These are phyloP conservation scores for Podarcis raffonei DNA, from an alignment of 2,113 vertebrate species.

Conservation along the genomic window DNA sequence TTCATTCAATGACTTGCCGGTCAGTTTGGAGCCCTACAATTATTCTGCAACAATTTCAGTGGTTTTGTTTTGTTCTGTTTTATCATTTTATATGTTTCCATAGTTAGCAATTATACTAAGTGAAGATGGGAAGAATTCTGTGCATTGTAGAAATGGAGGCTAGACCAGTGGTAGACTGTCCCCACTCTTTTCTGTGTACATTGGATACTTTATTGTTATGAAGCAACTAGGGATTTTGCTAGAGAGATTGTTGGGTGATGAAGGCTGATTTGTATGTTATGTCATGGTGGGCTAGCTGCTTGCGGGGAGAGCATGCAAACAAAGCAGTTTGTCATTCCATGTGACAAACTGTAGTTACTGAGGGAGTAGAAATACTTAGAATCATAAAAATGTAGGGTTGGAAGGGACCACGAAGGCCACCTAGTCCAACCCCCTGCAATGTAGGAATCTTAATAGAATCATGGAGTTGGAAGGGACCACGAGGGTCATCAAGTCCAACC, in stretches of 20 bases:
- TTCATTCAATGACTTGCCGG: neutral
- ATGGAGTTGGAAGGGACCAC: too few relatives aligned
- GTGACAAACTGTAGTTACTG: neutral
- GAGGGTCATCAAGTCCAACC: too few relatives aligned
- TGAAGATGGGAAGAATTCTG: neutral
- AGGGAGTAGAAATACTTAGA: neutral
- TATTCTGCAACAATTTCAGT: neutral
- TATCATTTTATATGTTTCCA: constrained; percentile 1
- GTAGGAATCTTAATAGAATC: too few relatives aligned
- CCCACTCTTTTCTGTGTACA: neutral
- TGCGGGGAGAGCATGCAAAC: neutral
- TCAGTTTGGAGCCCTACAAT: neutral
- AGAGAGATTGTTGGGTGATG: neutral
- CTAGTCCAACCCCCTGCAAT: too few relatives aligned
- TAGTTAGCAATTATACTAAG: neutral
- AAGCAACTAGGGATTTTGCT: neutral
- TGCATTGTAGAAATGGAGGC: neutral
- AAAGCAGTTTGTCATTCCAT: neutral
- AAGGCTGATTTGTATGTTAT: neutral
- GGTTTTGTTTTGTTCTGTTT: constrained; percentile 3
- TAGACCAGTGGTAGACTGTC: neutral
- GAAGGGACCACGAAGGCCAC: too few relatives aligned
- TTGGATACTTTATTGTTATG: neutral
- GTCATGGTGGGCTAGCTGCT: neutral
- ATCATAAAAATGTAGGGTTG: too few relatives aligned